Base-by-base conservation (phyloP, 2,113 vertebrate genomes). In the Scolopax mira region DNA sequence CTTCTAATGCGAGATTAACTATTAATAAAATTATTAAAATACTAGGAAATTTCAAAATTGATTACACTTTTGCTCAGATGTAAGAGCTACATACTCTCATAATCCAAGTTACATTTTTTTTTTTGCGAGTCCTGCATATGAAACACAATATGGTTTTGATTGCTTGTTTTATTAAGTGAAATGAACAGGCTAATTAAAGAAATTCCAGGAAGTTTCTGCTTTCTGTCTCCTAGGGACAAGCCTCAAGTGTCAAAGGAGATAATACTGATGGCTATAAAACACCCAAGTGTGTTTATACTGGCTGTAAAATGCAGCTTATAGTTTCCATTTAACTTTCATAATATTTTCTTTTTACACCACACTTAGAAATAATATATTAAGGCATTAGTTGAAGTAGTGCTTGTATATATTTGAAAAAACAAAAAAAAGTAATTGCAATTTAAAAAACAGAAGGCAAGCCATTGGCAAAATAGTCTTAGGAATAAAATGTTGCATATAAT, bases 181-280 rank as follows among this genome's bases (percentile, higher is more conserved):
- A 96, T 42, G 77, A 94, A 82, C 73, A n/a, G 57, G 86, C 69
- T 94, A 96, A 94, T 94, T 95, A 95, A 89, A 95, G 77, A 95
- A 95, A 95, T 96, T 92, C 91, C 94, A 97, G 91, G 89, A 97
- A 94, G 95, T 96, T 95, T 96, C 96, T 96, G 94, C 67, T 93
- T 95, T 96, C 74, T 96, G 66, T 94, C 91, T 95, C 91, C 87
- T 58, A 85, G 54, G 87, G 78, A 94, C 85, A 94, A 83, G 91
- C 81, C 58, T 95, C 78, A 89, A 77, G 94, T 92, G 81, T 91
- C 94, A 95, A 93, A 94, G 91, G 87, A 97, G 96, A 96, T 97
- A 89, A 95, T 77, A 85, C 44, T 48, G 65, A 70, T 77, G 78
- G 62, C 95, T 93, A 57, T 96, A 96, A 96, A 97, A 94, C 91